These are phyloP conservation scores for Stenolophus ochropezus DNA, from an alignment of 2,888 invertebrate species.

Conservation along the genomic window DNA sequence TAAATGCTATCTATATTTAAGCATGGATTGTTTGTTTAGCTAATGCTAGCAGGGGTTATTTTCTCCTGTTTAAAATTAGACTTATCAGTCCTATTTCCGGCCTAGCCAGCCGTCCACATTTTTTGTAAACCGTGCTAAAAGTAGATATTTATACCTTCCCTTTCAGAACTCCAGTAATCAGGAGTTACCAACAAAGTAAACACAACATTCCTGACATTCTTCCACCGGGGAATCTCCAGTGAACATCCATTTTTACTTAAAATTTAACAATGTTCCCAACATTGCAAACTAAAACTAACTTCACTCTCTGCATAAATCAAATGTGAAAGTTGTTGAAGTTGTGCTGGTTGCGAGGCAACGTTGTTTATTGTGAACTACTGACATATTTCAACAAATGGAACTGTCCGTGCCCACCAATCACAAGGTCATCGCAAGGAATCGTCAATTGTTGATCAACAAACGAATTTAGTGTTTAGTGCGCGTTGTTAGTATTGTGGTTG, in stretches of 20 bases:
- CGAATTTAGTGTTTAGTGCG: background rate
- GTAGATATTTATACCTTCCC: constrained; percentile 1
- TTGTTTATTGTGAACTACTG: constrained; percentile 50
- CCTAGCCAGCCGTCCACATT: background rate
- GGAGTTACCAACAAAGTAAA: constrained; percentile 21
- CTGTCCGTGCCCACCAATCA: constrained; percentile 1
- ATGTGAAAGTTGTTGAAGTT: constrained; percentile 48
- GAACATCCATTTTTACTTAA: constrained; percentile 40
- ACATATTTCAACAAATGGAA: constrained; percentile 54
- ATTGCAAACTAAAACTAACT: constrained; percentile 31
- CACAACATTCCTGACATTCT: constrained; percentile 41
- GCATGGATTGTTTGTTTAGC: background rate
- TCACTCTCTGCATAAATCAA: constrained; percentile 48
- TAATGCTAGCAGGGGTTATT: background rate
- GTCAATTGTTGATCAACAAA: constrained; percentile 6
- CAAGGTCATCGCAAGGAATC: constrained; percentile 51
- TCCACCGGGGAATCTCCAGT: constrained; percentile 12
- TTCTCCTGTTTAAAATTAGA: constrained; percentile 19
- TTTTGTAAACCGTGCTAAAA: constrained; percentile 25
- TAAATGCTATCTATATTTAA: constrained; percentile 8
- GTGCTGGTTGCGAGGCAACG: constrained; percentile 23
- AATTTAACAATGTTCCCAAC: constrained; percentile 32
- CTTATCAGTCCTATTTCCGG: constrained; percentile 29
- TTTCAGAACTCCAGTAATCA: constrained; percentile 32
- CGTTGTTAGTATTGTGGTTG: constrained; percentile 7